phyloP scores from a whole-genome alignment of 2,888 invertebrate species.

The Aproaerema taeniolella region DNA sequence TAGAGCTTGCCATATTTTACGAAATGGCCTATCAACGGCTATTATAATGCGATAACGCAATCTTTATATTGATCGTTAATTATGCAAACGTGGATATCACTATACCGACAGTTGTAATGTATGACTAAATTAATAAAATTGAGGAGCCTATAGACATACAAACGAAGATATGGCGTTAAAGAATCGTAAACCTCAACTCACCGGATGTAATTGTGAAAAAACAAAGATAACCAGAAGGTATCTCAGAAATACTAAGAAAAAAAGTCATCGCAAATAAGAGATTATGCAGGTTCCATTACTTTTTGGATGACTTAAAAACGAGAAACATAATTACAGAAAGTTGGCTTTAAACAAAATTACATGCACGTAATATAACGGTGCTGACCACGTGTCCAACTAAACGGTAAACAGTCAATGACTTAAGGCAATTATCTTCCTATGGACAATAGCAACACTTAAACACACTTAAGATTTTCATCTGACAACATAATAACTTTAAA shows the following conservation, averaged over 20 bases:
- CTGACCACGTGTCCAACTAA: slow-evolving; percentile 9
- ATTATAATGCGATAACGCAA: slow-evolving; percentile 24
- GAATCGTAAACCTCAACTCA: no score
- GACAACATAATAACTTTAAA: slow-evolving; percentile 53
- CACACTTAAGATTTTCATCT: slow-evolving; percentile 43
- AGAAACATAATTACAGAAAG: no score
- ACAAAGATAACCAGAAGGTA: no score
- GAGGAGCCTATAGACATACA: no score
- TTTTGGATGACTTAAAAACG: no score
- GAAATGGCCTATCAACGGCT: slow-evolving; percentile 40
- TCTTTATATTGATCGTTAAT: slow-evolving; percentile 23
- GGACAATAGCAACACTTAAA: slow-evolving; percentile 41
- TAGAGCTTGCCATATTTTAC: slow-evolving; percentile 34
- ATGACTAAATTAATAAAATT: no score
- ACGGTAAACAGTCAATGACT: slow-evolving; percentile 29
- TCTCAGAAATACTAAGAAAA: no score
- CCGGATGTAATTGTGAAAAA: no score
- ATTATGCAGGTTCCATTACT: no score
- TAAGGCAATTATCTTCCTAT: slow-evolving; percentile 29
- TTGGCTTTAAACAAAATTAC: slow-evolving; percentile 4
- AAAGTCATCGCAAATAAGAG: no score
- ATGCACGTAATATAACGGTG: slow-evolving; percentile 8
- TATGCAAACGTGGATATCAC: neutral
- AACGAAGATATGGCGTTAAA: no score
- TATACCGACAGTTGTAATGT: no score